These are phyloP conservation scores for Sarotherodon lohbergeri DNA, from an alignment of 2,113 vertebrate species.

Conservation along the genomic window DNA sequence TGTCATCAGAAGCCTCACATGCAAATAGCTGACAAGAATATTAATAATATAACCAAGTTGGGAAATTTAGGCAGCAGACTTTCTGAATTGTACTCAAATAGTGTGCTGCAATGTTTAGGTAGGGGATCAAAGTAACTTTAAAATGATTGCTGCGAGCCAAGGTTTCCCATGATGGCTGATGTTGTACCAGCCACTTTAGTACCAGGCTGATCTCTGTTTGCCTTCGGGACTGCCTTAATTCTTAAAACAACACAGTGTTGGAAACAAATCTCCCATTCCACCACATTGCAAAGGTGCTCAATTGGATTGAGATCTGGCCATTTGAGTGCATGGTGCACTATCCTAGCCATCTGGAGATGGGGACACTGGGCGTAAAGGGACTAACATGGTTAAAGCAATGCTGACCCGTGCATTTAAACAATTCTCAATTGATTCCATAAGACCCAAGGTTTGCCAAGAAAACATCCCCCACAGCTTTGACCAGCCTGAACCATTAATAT, in stretches of 20 bases:
- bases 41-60: neutral
- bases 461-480: neutral
- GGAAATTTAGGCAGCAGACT: neutral
- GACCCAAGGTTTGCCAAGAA: neutral
- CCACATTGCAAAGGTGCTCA: neutral
- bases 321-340: neutral
- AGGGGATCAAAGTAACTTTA: neutral
- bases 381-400: neutral
- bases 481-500: neutral
- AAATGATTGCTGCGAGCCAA: neutral
- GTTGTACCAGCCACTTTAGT: neutral
- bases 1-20: constrained; percentile 4
- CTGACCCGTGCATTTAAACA: neutral
- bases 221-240: neutral
- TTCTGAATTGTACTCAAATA: neutral
- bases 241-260: neutral
- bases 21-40: neutral
- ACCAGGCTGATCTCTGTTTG: neutral
- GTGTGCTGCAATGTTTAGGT: neutral
- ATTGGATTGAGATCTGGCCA: neutral
- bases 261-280: neutral
- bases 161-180: neutral
- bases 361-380: neutral
- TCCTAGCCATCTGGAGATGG: neutral
- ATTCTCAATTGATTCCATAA: neutral